Conservation (phyloP, 92 coral and sea anemone species). For the Epizoanthus scotinus region DNA sequence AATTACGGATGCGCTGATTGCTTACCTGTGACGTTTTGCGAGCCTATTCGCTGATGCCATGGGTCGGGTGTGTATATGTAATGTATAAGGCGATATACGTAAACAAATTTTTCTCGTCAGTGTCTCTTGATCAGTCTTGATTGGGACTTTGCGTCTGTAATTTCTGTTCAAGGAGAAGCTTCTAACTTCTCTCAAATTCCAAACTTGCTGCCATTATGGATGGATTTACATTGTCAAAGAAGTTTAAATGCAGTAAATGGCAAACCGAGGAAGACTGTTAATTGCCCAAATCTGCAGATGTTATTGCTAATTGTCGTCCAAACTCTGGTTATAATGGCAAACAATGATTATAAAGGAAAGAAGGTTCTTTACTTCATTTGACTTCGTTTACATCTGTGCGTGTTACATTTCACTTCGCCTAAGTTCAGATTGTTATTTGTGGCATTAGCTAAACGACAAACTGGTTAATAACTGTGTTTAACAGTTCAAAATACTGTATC, state of each 20-base stretch:
- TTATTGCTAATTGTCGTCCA: background rate
- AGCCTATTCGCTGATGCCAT: background rate
- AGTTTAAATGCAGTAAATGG: background rate
- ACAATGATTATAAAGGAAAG: background rate
- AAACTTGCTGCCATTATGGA: too few species aligned
- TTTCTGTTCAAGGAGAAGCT: too few species aligned
- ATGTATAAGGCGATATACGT: background rate
- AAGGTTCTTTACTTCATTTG: background rate
- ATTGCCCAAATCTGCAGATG: background rate
- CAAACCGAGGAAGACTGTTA: background rate
- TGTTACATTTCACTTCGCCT: background rate
- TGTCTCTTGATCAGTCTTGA: background rate
- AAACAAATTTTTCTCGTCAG: background rate
- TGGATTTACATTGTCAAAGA: too few species aligned
- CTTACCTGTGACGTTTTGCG: background rate
- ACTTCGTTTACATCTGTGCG: background rate
- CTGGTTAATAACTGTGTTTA: background rate
- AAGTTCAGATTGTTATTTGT: background rate
- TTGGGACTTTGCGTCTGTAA: background rate
- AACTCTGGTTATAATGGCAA: conserved; percentile 3
- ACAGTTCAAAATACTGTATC: too few species aligned
- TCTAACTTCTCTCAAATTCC: too few species aligned
- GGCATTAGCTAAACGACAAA: background rate
- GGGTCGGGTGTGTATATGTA: background rate
- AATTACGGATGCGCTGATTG: too few species aligned